Percentiles rank a stretch among this genome's conserved stretches.
phyloP scores from a whole-genome alignment of 2,113 vertebrate genomes.

The Hystrix brachyura region DNA sequence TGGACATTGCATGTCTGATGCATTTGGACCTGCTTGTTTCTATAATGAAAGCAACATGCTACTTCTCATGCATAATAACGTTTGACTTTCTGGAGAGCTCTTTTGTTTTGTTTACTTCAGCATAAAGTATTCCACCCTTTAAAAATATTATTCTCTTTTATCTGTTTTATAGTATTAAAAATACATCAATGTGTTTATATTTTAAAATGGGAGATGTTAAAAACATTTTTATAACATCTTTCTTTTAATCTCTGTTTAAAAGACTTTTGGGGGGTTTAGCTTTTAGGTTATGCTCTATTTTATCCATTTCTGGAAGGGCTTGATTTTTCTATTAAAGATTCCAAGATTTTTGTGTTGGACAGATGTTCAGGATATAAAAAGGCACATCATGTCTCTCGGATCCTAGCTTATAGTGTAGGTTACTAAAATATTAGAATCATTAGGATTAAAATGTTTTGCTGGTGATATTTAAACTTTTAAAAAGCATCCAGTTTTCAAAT shows the following conservation, averaged over 20 bases:
- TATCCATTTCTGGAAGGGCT: constrained; percentile 39
- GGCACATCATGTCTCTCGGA: background rate
- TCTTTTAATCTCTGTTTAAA: constrained; percentile 77
- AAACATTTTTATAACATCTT: constrained; percentile 76
- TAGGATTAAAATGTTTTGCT: background rate
- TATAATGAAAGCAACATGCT: constrained; percentile 72
- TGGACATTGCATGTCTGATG: background rate
- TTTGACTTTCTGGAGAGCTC: constrained; percentile 72
- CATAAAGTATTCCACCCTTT: constrained; percentile 73
- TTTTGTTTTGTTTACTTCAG: constrained; percentile 76
- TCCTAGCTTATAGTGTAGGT: background rate
- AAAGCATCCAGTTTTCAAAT: background rate
- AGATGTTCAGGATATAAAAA: background rate
- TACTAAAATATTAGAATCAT: background rate
- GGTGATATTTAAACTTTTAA: background rate
- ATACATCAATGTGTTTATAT: constrained; percentile 72
- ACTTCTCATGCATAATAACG: constrained; percentile 66
- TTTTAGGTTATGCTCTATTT: constrained; percentile 56
- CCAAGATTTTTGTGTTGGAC: constrained; percentile 25
- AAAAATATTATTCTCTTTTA: constrained; percentile 78
- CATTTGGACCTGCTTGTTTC: constrained; percentile 50
- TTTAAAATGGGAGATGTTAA: constrained; percentile 75
- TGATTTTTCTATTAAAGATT: constrained; percentile 21
- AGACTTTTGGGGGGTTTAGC: background rate
- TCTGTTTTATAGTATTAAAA: constrained; percentile 77